These are phyloP conservation scores for Lycocorax pyrrhopterus DNA, from an alignment of 2,113 vertebrate genomes.

Conservation along the genomic window DNA sequence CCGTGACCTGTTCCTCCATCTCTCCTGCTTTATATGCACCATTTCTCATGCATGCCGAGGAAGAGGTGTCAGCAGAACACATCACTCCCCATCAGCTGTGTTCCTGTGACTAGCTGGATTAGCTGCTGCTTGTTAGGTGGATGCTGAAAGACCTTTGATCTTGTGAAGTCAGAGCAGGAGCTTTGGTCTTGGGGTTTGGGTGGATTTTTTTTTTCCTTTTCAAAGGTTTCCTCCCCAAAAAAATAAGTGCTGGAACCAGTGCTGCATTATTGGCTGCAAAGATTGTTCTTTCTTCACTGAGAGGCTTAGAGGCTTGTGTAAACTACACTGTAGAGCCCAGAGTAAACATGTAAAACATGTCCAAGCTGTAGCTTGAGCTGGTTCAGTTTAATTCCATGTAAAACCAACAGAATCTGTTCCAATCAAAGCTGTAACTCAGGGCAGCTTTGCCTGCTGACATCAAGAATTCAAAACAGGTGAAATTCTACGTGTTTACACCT, in stretches of 20 bases:
- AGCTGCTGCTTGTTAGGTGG: not conserved
- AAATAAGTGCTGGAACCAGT: not conserved
- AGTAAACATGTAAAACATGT: not conserved
- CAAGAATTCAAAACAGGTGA: not conserved
- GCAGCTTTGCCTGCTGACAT: not conserved
- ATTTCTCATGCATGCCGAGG: constrained; percentile 44
- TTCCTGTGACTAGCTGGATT: not conserved
- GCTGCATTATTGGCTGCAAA: not conserved
- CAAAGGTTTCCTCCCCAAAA: not conserved
- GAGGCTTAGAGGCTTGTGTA: not conserved
- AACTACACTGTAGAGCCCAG: not conserved
- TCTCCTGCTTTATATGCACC: not conserved
- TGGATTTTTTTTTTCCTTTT: not conserved
- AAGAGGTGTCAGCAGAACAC: constrained; percentile 20
- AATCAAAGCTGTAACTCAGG: not conserved
- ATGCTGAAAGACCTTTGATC: constrained; percentile 38
- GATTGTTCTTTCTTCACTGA: not conserved
- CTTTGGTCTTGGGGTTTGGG: not conserved
- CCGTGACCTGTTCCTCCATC: not conserved
- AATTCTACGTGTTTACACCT: not conserved
- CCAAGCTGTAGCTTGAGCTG: not conserved
- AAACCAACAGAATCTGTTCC: not conserved
- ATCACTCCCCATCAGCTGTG: constrained; percentile 22
- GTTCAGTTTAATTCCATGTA: not conserved
- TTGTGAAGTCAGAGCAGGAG: not conserved